Evolutionary conservation across 2,797 vertebrate species (phyloP).

Genomic region (Eupleurogrammus muticus): DNA sequence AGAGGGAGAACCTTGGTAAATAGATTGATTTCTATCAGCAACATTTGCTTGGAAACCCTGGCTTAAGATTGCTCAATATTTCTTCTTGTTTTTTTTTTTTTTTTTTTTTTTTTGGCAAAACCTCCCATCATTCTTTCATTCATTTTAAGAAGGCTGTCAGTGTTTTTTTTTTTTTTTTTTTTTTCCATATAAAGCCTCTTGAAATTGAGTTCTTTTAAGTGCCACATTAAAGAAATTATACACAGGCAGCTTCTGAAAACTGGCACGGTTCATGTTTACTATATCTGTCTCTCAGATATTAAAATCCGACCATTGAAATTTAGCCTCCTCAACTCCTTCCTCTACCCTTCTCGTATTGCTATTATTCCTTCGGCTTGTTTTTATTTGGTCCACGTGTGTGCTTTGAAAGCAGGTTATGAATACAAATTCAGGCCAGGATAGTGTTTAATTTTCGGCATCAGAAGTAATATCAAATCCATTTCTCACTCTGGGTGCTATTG

Average conservation of each 20-base stretch:
- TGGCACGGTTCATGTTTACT: conserved; percentile 41
- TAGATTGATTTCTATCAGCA: conserved; percentile 24
- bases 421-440: conserved; percentile 46
- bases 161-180: background rate
- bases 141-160: conserved; percentile 31
- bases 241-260: conserved; percentile 40
- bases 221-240: conserved; percentile 55
- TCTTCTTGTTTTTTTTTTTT: conserved; percentile 14
- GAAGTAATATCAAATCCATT: conserved; percentile 41
- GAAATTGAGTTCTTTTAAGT: conserved; percentile 55
- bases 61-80: conserved; percentile 11
- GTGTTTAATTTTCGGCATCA: conserved; percentile 28
- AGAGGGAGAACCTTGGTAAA: conserved; percentile 2
- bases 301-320: conserved; percentile 62
- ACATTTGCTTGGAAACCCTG: conserved; percentile 21
- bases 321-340: conserved; percentile 29
- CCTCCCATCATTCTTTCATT: conserved; percentile 6
- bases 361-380: conserved; percentile 54
- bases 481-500: conserved; percentile 47
- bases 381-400: conserved; percentile 49
- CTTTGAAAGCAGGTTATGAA: conserved; percentile 49
- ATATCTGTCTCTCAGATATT: conserved; percentile 61
- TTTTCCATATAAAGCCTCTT: conserved; percentile 48
- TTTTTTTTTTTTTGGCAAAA: conserved; percentile 17
- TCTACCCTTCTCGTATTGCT: conserved; percentile 24